These are phyloP conservation scores for Semibalanus balanoides DNA, from an alignment of 1,140 invertebrate genomes.

Conservation along the genomic window DNA sequence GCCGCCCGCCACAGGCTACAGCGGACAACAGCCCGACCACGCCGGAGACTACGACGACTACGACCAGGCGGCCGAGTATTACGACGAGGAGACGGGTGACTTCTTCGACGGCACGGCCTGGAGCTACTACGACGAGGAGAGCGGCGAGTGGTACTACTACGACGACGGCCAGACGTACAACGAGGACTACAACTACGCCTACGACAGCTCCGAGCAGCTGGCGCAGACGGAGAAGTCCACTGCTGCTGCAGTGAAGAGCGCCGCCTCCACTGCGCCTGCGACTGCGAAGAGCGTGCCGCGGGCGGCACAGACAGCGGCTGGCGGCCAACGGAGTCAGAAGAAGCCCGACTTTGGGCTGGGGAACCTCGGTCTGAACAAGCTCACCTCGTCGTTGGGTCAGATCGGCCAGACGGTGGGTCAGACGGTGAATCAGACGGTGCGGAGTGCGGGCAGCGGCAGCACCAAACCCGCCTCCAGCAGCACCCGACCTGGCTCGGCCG, in stretches of 20 bases:
- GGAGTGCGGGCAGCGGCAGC: neutral
- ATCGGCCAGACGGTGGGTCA: too few relatives aligned
- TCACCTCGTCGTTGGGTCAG: neutral
- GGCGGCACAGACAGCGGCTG: too few relatives aligned
- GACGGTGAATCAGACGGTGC: neutral
- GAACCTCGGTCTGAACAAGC: neutral
- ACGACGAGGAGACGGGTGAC: constrained; percentile 4
- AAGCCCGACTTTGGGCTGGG: neutral
- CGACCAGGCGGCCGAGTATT: neutral
- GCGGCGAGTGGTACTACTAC: constrained; percentile 32
- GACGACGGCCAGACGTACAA: constrained; percentile 31
- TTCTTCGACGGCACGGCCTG: neutral
- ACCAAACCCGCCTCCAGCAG: too few relatives aligned
- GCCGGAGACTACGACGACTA: too few relatives aligned
- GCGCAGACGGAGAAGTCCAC: constrained; percentile 8
- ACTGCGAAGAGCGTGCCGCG: too few relatives aligned
- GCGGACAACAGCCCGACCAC: too few relatives aligned
- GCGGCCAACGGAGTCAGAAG: neutral
- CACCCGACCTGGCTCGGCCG: neutral
- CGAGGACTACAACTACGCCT: constrained; percentile 53
- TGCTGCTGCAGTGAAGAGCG: neutral
- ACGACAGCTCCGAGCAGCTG: constrained; percentile 45
- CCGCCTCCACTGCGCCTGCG: neutral
- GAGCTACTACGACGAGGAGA: constrained; percentile 35
- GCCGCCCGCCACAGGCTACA: too few relatives aligned